These are phyloP conservation scores for Plagodis dolabraria DNA, from an alignment of 2,888 invertebrate species.

Conservation along the genomic window DNA sequence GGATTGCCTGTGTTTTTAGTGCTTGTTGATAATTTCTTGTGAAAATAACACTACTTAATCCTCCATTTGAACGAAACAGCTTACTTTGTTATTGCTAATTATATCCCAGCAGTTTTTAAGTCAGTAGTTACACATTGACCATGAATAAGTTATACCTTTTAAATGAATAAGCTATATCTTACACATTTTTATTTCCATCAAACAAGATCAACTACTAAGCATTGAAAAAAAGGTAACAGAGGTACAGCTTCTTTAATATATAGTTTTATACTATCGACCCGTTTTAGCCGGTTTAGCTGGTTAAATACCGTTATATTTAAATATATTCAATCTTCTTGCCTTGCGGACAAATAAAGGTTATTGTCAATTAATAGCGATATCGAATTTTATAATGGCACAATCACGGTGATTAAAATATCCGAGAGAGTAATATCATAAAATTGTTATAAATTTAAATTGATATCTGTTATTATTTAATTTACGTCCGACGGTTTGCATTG, in stretches of 20 bases:
- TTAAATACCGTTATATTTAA: background rate
- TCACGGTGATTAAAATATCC: slow-evolving; percentile 16
- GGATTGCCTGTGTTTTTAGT: too few species aligned
- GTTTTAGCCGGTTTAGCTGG: background rate
- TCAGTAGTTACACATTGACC: too few species aligned
- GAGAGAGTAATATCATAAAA: slow-evolving; percentile 10
- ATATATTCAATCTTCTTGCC: background rate
- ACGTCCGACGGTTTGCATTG: background rate
- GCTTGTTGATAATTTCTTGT: too few species aligned
- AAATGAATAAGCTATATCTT: too few species aligned
- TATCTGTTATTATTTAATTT: slow-evolving; percentile 5
- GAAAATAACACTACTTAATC: too few species aligned
- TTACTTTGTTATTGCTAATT: too few species aligned
- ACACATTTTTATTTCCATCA: too few species aligned
- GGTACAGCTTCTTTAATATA: background rate
- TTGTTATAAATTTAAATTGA: slow-evolving; percentile 12
- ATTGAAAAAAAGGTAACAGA: background rate
- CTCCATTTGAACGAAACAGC: too few species aligned
- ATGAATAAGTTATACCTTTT: too few species aligned
- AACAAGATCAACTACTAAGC: too few species aligned
- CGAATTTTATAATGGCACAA: slow-evolving; percentile 19
- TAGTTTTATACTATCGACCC: background rate
- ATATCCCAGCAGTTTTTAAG: too few species aligned
- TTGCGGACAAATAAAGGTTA: slow-evolving; percentile 4
- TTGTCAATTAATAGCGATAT: slow-evolving; percentile 21